A percentile compares a stretch with the other conserved stretches of the same genome.
These are phyloP conservation scores for Siphlonurus alternatus DNA, from an alignment of 2,888 invertebrate species.

Conservation along the genomic window DNA sequence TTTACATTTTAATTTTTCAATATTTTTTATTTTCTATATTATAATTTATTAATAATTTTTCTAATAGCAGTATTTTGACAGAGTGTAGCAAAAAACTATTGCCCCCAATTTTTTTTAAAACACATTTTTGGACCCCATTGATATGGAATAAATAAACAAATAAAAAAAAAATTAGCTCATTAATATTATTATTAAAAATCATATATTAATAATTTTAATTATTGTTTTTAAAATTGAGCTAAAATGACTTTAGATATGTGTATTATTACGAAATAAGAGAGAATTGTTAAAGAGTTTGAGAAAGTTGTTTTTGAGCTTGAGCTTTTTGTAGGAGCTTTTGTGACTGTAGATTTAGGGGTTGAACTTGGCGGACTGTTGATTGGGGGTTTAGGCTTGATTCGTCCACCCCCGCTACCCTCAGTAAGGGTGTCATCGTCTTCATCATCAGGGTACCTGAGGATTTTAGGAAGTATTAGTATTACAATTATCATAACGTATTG, in stretches of 20 bases:
- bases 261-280: neutral
- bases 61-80: no score
- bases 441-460: neutral
- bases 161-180: neutral
- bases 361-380: no score
- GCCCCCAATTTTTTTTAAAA: no score
- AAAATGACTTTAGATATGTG: neutral
- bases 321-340: neutral
- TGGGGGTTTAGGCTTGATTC: neutral
- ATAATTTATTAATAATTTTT: no score
- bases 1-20: no score
- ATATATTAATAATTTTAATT: neutral
- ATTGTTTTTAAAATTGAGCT: neutral
- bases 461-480: no score
- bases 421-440: conserved; percentile 8
- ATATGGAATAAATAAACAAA: neutral
- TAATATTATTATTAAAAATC: neutral
- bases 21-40: no score
- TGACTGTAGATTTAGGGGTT: no score
- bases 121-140: no score
- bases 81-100: no score
- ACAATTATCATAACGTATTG: no score
- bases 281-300: neutral
- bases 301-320: neutral
- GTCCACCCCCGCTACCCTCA: conserved; percentile 9